These are phyloP conservation scores for Anabacerthia variegaticeps DNA, from an alignment of 2,797 vertebrate genomes.

Conservation along the genomic window DNA sequence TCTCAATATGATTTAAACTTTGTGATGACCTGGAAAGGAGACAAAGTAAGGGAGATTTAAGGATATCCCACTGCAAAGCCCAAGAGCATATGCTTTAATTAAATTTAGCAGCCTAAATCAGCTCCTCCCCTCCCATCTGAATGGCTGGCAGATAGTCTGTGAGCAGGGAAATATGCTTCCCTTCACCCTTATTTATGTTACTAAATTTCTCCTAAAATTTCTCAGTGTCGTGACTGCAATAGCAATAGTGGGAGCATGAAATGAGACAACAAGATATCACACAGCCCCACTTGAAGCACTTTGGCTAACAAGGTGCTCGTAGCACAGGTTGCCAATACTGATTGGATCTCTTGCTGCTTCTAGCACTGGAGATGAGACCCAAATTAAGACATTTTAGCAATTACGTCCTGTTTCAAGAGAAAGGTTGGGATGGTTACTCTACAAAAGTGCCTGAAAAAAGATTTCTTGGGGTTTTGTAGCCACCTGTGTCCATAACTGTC, in stretches of 20 bases:
- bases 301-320: not conserved
- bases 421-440: not conserved
- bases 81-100: constrained; percentile 54
- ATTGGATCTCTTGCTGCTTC: not conserved
- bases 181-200: constrained; percentile 46
- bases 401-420: not conserved
- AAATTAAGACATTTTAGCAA: not conserved
- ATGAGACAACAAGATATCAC: constrained; percentile 12
- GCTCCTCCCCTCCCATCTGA: constrained; percentile 35
- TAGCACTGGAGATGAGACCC: not conserved
- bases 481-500: not conserved
- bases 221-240: constrained; percentile 31
- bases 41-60: not conserved
- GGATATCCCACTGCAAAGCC: not conserved
- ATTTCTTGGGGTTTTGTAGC: not conserved
- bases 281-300: not conserved
- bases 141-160: constrained; percentile 46
- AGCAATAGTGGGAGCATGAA: constrained; percentile 57
- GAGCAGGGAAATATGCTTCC: constrained; percentile 29
- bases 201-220: constrained; percentile 37
- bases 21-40: not conserved
- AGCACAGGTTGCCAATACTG: not conserved
- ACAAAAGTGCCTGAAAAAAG: not conserved
- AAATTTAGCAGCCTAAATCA: constrained; percentile 59
- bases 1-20: not conserved